These are phyloP conservation scores for Caerostris extrusa DNA, from an alignment of 1,140 invertebrate species.

Conservation along the genomic window DNA sequence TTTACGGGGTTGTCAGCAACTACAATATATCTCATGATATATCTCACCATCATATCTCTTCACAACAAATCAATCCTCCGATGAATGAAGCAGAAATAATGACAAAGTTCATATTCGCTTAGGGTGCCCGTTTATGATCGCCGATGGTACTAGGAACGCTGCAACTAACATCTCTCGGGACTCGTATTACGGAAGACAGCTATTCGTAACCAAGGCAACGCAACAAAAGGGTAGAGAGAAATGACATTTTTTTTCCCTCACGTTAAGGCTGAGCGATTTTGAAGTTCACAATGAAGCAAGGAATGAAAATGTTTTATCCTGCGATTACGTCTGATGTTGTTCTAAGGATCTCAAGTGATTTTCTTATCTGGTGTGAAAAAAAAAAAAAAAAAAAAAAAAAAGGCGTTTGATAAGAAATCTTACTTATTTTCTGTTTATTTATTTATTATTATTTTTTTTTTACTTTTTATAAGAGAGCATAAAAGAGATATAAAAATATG, in stretches of 20 bases:
- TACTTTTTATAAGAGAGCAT: background rate
- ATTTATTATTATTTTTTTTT: background rate
- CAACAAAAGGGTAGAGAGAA: slow-evolving; percentile 26
- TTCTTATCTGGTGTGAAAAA: background rate
- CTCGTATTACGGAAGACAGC: slow-evolving; percentile 46
- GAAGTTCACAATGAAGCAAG: background rate
- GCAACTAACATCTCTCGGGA: slow-evolving; percentile 41
- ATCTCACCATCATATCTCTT: background rate
- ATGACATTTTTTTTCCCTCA: background rate
- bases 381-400: background rate
- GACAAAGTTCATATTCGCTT: slow-evolving; percentile 48
- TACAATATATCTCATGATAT: background rate
- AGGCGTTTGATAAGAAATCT: background rate
- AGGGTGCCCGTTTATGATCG: slow-evolving; percentile 17
- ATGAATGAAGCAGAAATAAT: slow-evolving; percentile 48
- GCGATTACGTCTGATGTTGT: slow-evolving; percentile 2
- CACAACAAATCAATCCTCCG: background rate
- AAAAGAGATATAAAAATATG: background rate
- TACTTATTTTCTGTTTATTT: background rate
- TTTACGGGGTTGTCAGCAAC: background rate
- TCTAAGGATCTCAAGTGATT: slow-evolving; percentile 6
- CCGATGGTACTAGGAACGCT: background rate
- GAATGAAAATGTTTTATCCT: slow-evolving; percentile 7
- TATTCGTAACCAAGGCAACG: slow-evolving; percentile 48
- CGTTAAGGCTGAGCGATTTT: background rate